Percentiles rank a stretch among this genome's conserved stretches.
These are phyloP conservation scores for Capitulum mitella DNA, from an alignment of 2,888 invertebrate species.

Conservation along the genomic window DNA sequence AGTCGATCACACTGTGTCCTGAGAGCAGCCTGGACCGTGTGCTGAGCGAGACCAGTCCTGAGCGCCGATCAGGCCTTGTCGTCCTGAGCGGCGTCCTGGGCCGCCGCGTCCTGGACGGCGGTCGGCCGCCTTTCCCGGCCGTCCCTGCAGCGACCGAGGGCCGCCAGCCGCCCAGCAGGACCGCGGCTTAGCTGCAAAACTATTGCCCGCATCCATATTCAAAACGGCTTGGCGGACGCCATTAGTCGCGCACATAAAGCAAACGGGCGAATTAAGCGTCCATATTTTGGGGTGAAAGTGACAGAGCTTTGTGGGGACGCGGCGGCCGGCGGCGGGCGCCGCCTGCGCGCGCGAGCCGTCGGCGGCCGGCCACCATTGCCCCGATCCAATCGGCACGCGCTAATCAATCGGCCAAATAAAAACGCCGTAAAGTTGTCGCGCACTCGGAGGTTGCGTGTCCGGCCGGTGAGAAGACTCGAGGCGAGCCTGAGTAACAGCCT, in stretches of 20 bases:
- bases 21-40: no score
- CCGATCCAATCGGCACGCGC: background rate
- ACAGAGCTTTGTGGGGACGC: background rate
- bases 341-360: background rate
- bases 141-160: background rate
- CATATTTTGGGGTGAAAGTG: slow-evolving; percentile 24
- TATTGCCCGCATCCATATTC: slow-evolving; percentile 22
- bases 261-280: slow-evolving; percentile 23
- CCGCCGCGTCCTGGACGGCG: background rate
- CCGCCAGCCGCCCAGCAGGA: background rate
- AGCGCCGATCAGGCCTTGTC: background rate
- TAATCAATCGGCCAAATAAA: slow-evolving; percentile 2
- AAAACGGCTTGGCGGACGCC: slow-evolving; percentile 19
- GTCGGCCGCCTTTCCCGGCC: background rate
- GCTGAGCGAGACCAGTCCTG: no score
- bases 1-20: no score
- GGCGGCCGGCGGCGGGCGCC: background rate
- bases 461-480: background rate
- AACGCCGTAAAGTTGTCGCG: background rate
- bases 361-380: background rate
- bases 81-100: background rate
- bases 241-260: slow-evolving; percentile 15
- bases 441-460: background rate
- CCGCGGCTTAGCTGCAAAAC: slow-evolving; percentile 12
- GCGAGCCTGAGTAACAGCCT: background rate